Conservation (phyloP, 2,888 invertebrate species). For the Drosophila maculinotata region DNA sequence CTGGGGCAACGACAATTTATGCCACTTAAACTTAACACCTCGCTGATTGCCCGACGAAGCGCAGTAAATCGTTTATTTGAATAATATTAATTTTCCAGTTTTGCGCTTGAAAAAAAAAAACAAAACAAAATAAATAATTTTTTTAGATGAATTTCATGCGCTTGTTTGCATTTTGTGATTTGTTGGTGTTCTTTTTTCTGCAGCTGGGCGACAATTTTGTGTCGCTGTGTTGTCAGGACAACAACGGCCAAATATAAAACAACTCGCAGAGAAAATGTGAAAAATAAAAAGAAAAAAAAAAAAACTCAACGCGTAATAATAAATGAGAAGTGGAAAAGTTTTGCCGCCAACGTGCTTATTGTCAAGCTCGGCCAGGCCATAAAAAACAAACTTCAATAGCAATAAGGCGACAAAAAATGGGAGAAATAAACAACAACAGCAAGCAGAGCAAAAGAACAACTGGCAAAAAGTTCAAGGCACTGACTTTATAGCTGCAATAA, state of each 20-base stretch:
- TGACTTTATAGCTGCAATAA: conserved; percentile 81
- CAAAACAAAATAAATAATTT: conserved; percentile 21
- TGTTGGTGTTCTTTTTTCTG: conserved; percentile 34
- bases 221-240: conserved; percentile 70
- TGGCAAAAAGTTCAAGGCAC: conserved; percentile 77
- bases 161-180: conserved; percentile 61
- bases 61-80: conserved; percentile 73
- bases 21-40: conserved; percentile 77
- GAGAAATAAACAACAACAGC: conserved; percentile 27
- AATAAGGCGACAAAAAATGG: conserved; percentile 77
- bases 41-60: conserved; percentile 69
- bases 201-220: conserved; percentile 59
- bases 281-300: conserved; percentile 9
- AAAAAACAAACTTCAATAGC: conserved; percentile 81
- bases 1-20: conserved; percentile 62
- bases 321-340: conserved; percentile 80
- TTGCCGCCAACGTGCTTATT: conserved; percentile 79
- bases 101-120: conserved; percentile 26
- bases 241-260: conserved; percentile 41
- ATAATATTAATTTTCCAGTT: conserved; percentile 70
- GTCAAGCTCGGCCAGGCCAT: conserved; percentile 78
- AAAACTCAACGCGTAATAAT: conserved; percentile 72
- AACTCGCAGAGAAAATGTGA: conserved; percentile 11
- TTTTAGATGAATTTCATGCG: conserved; percentile 55
- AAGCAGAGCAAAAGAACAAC: conserved; percentile 61